phyloP scores from a whole-genome alignment of 2,888 invertebrate genomes.

The Drosophila anomalata region DNA sequence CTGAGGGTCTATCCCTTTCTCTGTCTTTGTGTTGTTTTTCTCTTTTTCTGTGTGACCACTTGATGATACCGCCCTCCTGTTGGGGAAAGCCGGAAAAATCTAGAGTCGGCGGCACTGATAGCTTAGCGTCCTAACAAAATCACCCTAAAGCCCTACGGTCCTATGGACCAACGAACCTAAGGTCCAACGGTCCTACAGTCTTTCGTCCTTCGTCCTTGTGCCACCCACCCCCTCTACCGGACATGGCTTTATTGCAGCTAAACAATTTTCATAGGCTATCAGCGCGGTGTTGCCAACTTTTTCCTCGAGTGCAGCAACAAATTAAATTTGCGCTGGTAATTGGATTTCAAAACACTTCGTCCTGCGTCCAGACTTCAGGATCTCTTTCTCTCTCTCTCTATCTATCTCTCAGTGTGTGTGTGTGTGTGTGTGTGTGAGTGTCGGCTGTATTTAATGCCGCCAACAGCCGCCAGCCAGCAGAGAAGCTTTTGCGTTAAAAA shows the following conservation, averaged over 20 bases:
- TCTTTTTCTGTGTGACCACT: conserved; percentile 61
- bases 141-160: neutral
- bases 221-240: conserved; percentile 12
- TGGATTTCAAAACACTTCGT: conserved; percentile 78
- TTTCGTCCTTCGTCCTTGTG: neutral
- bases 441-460: conserved; percentile 77
- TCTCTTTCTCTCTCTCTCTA: conserved; percentile 12
- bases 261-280: conserved; percentile 79
- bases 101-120: conserved; percentile 43
- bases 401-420: conserved; percentile 8
- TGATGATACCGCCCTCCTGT: conserved; percentile 63
- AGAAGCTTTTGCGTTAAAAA: conserved; percentile 15
- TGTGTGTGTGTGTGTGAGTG: conserved; percentile 13
- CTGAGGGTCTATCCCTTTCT: neutral
- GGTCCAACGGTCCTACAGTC: no score
- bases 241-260: conserved; percentile 73
- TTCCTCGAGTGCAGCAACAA: conserved; percentile 78
- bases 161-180: neutral
- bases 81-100: conserved; percentile 30
- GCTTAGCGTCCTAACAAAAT: conserved; percentile 8
- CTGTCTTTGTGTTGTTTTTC: conserved; percentile 10
- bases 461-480: conserved; percentile 55
- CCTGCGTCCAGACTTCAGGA: conserved; percentile 27
- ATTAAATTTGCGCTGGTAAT: conserved; percentile 78
- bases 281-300: conserved; percentile 71